Percentiles rank a stretch among this genome's conserved stretches.
Conservation (phyloP, 64 coral and sea anemone genomes). For the Montipora capricornis region DNA sequence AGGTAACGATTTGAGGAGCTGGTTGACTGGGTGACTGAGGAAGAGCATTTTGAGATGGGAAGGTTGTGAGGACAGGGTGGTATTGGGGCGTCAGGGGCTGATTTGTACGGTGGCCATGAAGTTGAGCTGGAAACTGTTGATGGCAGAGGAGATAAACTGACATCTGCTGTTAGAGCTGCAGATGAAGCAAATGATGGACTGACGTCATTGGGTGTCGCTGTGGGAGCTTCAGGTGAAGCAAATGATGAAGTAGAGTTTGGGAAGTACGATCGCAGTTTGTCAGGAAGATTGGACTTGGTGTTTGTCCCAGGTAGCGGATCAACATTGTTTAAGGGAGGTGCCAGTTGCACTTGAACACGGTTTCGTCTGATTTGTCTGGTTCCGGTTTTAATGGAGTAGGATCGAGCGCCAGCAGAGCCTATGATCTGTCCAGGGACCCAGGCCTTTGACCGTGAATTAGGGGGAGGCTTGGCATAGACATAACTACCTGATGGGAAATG, state of each 20-base stretch:
- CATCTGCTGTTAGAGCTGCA: background rate
- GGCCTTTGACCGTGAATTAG: background rate
- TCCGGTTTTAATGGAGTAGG: slow-evolving; percentile 23
- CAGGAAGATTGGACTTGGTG: background rate
- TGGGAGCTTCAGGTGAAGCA: background rate
- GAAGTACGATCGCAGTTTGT: background rate
- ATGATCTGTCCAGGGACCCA: slow-evolving; percentile 35
- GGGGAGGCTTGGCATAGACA: background rate
- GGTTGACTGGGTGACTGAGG: slow-evolving; percentile 10
- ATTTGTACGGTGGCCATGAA: too few species aligned
- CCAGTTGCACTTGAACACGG: background rate
- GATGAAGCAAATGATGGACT: background rate
- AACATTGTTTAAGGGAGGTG: background rate
- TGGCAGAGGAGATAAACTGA: background rate
- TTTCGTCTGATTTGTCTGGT: slow-evolving; percentile 32
- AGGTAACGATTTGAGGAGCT: slow-evolving; percentile 25
- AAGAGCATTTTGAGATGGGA: background rate
- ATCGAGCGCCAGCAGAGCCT: slow-evolving; percentile 33
- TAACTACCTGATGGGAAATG: background rate
- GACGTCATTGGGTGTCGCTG: background rate
- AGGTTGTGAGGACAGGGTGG: background rate
- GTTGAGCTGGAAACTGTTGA: background rate
- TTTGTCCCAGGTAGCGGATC: background rate
- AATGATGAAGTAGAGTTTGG: background rate
- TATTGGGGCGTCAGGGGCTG: too few species aligned